Evolutionary conservation across 2,797 vertebrate species (phyloP), one percentile per base, ranked within the genome.

Genomic region (Apogon talboti): DNA sequence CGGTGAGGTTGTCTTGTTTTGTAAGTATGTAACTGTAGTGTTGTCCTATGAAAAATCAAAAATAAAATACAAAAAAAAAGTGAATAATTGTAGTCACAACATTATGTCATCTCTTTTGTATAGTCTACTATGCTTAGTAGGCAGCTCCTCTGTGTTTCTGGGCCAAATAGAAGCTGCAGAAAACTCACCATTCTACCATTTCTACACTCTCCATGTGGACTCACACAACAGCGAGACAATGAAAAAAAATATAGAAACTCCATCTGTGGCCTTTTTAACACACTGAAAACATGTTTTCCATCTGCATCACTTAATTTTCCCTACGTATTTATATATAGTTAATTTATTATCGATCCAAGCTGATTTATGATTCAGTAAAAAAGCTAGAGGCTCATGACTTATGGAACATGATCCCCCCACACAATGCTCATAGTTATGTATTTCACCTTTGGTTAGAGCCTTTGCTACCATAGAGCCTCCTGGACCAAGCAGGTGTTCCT

Each of bases 401-500:
- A 28, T 6, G 1, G n/a, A 48, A 55, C 15, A n/a, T 28, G 33
- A 42, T 28, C 44, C 10, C 41, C 53, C 49, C 48, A 47, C 11
- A 53, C 41, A 19, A 14, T 43, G 19, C 58, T 76, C n/a, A 63
- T 56, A 37, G 13, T 47, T 35, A 28, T 28, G 24, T 28, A 28
- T 35, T 52, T 51, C 6, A 14, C 35, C 55, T 53, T 66, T 74
- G 46, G 77, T 71, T 65, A 56, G n/a, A 57, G 38, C 54, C 42
- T 60, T 47, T 72, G 41, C 47, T 30, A 18, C 63, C 24, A 63
- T 14, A 62, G 18, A 49, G 61, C 0, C 43, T 75, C 35, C 51
- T 64, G 46, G 56, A 74, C 60, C 43, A 45, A 61, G 64, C 45
- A 35, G 2, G 14, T 40, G 49, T 33, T 71, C 61, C 76, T 80